These are phyloP conservation scores for Gnathonemus echidnorhynchus DNA, from an alignment of 2,113 vertebrate species.

Conservation along the genomic window DNA sequence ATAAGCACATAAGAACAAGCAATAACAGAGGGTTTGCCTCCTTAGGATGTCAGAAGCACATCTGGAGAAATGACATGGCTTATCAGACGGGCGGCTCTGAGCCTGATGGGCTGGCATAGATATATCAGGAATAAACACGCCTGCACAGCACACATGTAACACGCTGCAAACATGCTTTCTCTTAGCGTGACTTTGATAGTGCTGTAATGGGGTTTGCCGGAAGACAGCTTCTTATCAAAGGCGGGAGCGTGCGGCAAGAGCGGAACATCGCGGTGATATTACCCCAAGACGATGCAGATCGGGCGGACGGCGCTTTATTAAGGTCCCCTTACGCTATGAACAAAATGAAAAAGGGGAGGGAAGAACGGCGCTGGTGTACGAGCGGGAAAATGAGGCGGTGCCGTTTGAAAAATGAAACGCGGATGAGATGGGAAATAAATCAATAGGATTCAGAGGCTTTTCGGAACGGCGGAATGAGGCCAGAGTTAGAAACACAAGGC, in stretches of 20 bases:
- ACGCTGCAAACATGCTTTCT: not conserved
- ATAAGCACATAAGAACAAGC: not conserved
- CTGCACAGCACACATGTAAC: not conserved
- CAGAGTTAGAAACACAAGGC: not conserved
- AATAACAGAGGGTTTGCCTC: not conserved
- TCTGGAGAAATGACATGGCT: not conserved
- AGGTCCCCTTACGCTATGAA: not conserved
- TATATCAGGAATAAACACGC: not conserved
- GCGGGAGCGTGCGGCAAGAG: not conserved
- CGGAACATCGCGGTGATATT: slow-evolving; percentile 10
- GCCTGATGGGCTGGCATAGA: not conserved
- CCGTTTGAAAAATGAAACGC: not conserved
- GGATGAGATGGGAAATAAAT: slow-evolving; percentile 11
- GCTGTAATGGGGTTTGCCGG: not conserved
- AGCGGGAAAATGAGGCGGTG: slow-evolving; percentile 10
- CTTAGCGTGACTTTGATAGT: slow-evolving; percentile 1
- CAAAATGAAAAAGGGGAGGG: slow-evolving; percentile 2
- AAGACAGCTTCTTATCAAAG: slow-evolving; percentile 10
- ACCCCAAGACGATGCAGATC: slow-evolving; percentile 9
- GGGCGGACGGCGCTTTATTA: slow-evolving; percentile 15
- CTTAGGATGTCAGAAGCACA: not conserved
- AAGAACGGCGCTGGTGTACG: not conserved
- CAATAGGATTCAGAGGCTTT: not conserved
- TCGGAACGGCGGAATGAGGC: not conserved
- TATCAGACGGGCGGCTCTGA: not conserved